Evolutionary conservation across 1,140 invertebrate genomes (phyloP), one percentile per base, ranked within the genome.

Genomic region (Cryptotermes secundus): DNA sequence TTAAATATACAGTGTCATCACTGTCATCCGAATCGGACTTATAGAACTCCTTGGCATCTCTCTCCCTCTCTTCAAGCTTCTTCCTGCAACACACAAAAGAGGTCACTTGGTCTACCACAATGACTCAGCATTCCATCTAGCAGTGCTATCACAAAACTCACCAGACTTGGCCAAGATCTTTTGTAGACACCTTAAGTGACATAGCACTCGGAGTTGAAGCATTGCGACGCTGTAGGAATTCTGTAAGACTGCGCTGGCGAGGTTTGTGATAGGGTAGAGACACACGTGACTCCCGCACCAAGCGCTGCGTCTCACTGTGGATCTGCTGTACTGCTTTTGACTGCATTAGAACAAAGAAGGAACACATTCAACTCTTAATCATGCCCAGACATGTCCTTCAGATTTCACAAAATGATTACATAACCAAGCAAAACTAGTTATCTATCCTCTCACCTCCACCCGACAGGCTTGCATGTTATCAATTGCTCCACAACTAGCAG

Each of bases 211-310:
- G 35, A 9, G 35, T 19, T 42, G 83, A 80, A 22, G 35, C 6
- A 19, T 49, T 6, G 12, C 36, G 59, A 22, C 91, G 86, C 84
- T 90, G 89, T 0, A 96, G 91, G 91, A 93, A 96, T 90, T 96
- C 95, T 87, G 94, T 91, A 7, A 97, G 89, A 31, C 92, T 93
- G 79, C 93, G 90, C 86, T 95, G 92, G 87, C 94, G 95, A 34
- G 96, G 95, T 86, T 91, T 92, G 88, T 96, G 95, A 89, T 96
- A 96, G 2, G 96, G 96, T 24, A 97, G 87, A 79, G 92, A 93
- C 79, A 96, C 90, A 85, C 91, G 88, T 79, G 92, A 92, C 89
- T 96, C 95, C 87, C 95, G 89, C 3, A 95, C 86, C 89, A 95
- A 92, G 53, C 95, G 89, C 88, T 96, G 94, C 12, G 90, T 91